Conservation (phyloP, 2,888 invertebrate genomes). For the Hedychridium roseum region DNA sequence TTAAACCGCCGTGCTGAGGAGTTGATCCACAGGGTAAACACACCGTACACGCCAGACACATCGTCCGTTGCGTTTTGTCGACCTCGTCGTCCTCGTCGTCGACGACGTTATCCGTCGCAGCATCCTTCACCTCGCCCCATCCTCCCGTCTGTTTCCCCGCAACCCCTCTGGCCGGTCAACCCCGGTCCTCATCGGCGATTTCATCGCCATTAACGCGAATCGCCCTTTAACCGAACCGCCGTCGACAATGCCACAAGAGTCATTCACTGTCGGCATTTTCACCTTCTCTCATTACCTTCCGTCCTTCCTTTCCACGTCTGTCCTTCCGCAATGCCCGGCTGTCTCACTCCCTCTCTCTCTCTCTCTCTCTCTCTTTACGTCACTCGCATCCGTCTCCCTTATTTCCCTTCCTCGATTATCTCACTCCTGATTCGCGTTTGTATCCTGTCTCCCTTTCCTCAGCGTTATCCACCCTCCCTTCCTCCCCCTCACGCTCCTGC, state of each 20-base stretch:
- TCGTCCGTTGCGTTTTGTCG: too few relatives aligned
- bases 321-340: neutral
- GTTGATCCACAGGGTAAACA: too few relatives aligned
- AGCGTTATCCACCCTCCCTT: neutral
- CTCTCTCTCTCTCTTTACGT: slow-evolving; percentile 2
- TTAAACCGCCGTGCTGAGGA: too few relatives aligned
- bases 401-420: slow-evolving; percentile 9
- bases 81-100: too few relatives aligned
- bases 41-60: too few relatives aligned
- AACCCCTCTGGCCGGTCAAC: too few relatives aligned
- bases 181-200: too few relatives aligned
- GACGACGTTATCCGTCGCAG: too few relatives aligned
- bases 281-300: neutral
- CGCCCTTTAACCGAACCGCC: too few relatives aligned
- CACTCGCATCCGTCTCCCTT: neutral
- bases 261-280: neutral
- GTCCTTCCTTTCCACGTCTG: neutral
- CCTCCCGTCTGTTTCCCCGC: too few relatives aligned
- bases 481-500: slow-evolving; percentile 4
- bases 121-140: too few relatives aligned
- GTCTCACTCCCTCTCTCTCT: neutral
- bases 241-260: neutral
- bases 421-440: slow-evolving; percentile 10
- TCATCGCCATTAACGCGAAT: too few relatives aligned
- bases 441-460: slow-evolving; percentile 15